phyloP scores from a whole-genome alignment of 2,888 invertebrate species.

The Ophioninae sp. region DNA sequence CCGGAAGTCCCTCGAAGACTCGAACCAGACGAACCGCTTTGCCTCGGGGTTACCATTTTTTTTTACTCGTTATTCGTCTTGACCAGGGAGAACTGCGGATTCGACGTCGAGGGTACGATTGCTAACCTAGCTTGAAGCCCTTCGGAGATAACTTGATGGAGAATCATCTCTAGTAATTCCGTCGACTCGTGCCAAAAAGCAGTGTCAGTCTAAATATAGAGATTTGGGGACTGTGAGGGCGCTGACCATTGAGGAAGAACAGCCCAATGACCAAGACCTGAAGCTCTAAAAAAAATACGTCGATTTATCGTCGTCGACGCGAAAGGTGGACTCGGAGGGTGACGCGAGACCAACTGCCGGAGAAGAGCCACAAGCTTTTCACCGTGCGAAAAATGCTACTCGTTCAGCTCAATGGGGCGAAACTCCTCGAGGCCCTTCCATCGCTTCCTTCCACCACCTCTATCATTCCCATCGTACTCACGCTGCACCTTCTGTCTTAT shows the following conservation, averaged over 20 bases:
- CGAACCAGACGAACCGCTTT: not conserved
- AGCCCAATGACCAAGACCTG: slow-evolving; percentile 34
- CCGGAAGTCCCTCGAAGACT: not conserved
- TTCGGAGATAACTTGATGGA: not conserved
- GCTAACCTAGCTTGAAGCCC: not conserved
- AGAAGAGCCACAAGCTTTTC: slow-evolving; percentile 51
- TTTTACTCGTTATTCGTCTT: not conserved
- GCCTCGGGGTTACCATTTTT: not conserved
- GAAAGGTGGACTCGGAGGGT: slow-evolving; percentile 47
- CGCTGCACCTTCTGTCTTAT: slow-evolving; percentile 59
- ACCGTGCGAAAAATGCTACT: slow-evolving; percentile 59
- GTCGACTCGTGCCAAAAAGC: not conserved
- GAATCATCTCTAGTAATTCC: not conserved
- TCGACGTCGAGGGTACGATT: not conserved
- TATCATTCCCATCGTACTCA: slow-evolving; percentile 56
- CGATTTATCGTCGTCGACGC: slow-evolving; percentile 39
- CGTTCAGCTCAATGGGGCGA: slow-evolving; percentile 50
- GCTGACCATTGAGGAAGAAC: not conserved
- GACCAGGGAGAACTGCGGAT: not conserved
- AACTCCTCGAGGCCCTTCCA: slow-evolving; percentile 54
- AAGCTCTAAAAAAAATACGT: not conserved
- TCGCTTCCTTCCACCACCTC: slow-evolving; percentile 47
- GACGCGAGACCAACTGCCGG: slow-evolving; percentile 50
- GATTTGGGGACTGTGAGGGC: not conserved
- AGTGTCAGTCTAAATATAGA: not conserved